A percentile compares a stretch with the other conserved stretches of the same genome.
phyloP scores from a whole-genome alignment of 2,888 invertebrate species.

The Cataglyphis livida region DNA sequence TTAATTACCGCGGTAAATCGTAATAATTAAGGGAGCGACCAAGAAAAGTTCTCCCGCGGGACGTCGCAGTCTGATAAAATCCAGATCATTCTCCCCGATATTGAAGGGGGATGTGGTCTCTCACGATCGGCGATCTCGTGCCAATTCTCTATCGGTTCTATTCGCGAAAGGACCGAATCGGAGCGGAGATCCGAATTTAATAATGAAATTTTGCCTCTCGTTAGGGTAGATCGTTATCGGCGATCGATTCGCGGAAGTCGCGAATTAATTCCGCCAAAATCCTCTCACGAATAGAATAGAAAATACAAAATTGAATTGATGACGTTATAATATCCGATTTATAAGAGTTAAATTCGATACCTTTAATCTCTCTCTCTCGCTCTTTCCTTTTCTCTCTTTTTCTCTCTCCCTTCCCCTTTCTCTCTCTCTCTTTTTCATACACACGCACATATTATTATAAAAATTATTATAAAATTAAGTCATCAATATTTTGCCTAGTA shows the following conservation, averaged over 20 bases:
- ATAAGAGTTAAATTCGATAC: not conserved
- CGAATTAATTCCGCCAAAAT: constrained; percentile 42
- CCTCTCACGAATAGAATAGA: constrained; percentile 2
- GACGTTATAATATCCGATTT: not conserved
- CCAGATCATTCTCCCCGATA: constrained; percentile 78
- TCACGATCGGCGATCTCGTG: constrained; percentile 67
- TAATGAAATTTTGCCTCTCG: constrained; percentile 61
- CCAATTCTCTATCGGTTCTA: constrained; percentile 61
- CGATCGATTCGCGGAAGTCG: constrained; percentile 74
- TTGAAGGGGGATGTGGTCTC: constrained; percentile 69
- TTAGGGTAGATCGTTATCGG: constrained; percentile 77
- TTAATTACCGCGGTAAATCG: constrained; percentile 76
- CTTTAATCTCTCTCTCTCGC: not conserved
- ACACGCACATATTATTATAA: not conserved
- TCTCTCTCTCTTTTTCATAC: not conserved
- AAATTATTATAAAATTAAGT: too few relatives aligned
- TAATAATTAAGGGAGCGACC: constrained; percentile 81
- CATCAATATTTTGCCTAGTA: too few relatives aligned
- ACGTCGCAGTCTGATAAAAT: constrained; percentile 76
- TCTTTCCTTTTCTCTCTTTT: not conserved
- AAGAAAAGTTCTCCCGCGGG: constrained; percentile 72
- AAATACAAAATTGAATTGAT: not conserved
- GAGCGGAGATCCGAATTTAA: constrained; percentile 67
- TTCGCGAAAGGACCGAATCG: constrained; percentile 38
- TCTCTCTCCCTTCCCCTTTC: not conserved